Base-by-base conservation (phyloP, 2,113 vertebrate genomes). In the Bubo scandiacus region DNA sequence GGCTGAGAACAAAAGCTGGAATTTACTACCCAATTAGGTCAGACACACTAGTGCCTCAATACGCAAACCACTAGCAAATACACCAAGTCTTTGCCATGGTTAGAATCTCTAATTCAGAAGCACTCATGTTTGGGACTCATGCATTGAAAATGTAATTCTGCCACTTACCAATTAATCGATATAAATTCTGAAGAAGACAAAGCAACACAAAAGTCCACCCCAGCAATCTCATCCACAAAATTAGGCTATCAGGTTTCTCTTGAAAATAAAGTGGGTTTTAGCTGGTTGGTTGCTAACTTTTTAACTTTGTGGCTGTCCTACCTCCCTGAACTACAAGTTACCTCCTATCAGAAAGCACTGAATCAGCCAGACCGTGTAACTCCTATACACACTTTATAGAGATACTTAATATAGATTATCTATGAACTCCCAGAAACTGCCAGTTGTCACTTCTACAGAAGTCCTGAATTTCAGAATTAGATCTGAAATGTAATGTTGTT, bases 1-100 rank as follows among this genome's bases (percentile, higher is more conserved):
- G 43, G 43, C 49, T 21, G 34, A 95, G 68, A 95, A 95, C 79
- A 95, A 96, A 96, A 86, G 55, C 30, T 90, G 36, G 52, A 89
- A 90, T 82, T 92, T 80, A 72, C 43, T 30, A 65, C 58, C 80
- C 91, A 88, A 77, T 81, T 90, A 96, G 82, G 79, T 93, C 58
- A 94, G 47, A 86, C 85, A 49, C 83, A 42, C 10, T 15, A 95
- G 27, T 8, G 11, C 62, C 89, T 82, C 71, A 59, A 63, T 52
- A 96, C 96, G 47, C 51, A 66, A 94, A 91, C 16, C 23, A 91
- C 27, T 38, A 86, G 34, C 58, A 92, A 92, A 70, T n/a, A 90
- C 15, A 88, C 12, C 25, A 72, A 43, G 81, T 68, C 90, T 94
- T 55, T 86, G 38, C 47, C 74, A 77, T 5, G 29, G 61, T 57